phyloP scores from a whole-genome alignment of 2,113 vertebrate species.

The Morone saxatilis region DNA sequence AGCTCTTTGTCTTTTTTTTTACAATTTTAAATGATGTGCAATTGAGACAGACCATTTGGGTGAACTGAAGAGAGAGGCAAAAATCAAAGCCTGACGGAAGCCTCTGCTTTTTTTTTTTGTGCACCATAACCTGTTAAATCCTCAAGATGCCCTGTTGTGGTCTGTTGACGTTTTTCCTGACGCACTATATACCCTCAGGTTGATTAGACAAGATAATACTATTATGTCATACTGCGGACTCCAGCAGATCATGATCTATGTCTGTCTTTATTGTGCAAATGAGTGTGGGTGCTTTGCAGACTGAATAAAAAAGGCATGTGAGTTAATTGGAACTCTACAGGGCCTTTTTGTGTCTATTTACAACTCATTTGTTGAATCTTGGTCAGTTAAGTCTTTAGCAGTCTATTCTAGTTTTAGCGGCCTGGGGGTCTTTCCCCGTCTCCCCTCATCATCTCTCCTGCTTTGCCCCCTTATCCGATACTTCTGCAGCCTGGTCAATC shows the following conservation, averaged over 20 bases:
- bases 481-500: slow-evolving; percentile 69
- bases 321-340: slow-evolving; percentile 18
- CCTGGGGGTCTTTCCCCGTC: slow-evolving; percentile 54
- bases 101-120: not conserved
- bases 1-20: slow-evolving; percentile 15
- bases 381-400: slow-evolving; percentile 32
- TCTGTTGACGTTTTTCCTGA: not conserved
- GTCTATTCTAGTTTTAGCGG: slow-evolving; percentile 49
- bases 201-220: slow-evolving; percentile 27
- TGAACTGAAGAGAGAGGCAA: not conserved
- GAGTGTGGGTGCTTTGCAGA: slow-evolving; percentile 5
- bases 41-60: not conserved
- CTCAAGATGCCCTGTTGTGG: not conserved
- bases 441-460: slow-evolving; percentile 45
- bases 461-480: slow-evolving; percentile 54
- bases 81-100: not conserved
- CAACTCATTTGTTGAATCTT: slow-evolving; percentile 41
- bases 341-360: slow-evolving; percentile 44
- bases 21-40: slow-evolving; percentile 8
- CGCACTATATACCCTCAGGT: not conserved
- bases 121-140: not conserved
- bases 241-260: slow-evolving; percentile 15
- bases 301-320: slow-evolving; percentile 19
- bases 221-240: slow-evolving; percentile 2
- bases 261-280: slow-evolving; percentile 41